These are phyloP conservation scores for Cetonia aurata DNA, from an alignment of 2,888 invertebrate genomes.

Conservation along the genomic window DNA sequence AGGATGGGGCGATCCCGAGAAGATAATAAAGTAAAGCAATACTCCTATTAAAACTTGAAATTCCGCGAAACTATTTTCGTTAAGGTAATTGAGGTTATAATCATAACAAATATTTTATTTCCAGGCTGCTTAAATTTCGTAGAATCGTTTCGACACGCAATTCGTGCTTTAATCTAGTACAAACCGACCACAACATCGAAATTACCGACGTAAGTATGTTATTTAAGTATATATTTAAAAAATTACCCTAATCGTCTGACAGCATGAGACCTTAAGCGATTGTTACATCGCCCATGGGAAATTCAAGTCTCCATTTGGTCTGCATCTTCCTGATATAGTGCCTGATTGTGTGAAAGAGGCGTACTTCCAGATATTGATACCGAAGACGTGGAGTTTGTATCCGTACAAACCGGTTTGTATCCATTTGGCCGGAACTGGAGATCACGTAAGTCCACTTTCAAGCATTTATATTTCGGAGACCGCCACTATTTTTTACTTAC, in stretches of 20 bases:
- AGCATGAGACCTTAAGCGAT: conserved; percentile 82
- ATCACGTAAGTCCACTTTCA: conserved; percentile 80
- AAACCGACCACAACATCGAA: conserved; percentile 85
- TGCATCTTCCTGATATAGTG: conserved; percentile 87
- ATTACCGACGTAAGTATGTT: conserved; percentile 82
- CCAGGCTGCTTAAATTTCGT: conserved; percentile 90
- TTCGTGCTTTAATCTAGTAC: conserved; percentile 84
- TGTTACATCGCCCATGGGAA: conserved; percentile 86
- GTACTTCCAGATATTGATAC: conserved; percentile 87
- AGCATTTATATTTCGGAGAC: not conserved
- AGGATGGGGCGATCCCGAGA: conserved; percentile 97
- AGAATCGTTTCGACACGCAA: conserved; percentile 88
- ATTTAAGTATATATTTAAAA: not conserved
- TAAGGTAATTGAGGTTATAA: not conserved
- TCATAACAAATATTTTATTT: conserved; percentile 58
- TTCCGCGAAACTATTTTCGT: not conserved
- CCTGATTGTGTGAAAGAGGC: conserved; percentile 87
- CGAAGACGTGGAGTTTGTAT: conserved; percentile 80
- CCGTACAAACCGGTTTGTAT: conserved; percentile 87
- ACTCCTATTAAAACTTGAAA: not conserved
- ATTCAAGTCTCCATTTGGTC: conserved; percentile 87
- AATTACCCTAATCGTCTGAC: conserved; percentile 48
- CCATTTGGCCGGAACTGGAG: conserved; percentile 97
- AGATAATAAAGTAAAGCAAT: conserved; percentile 77
- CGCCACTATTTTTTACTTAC: not conserved